Conservation (phyloP, 2,113 vertebrate species). For the Elanus axillaris region DNA sequence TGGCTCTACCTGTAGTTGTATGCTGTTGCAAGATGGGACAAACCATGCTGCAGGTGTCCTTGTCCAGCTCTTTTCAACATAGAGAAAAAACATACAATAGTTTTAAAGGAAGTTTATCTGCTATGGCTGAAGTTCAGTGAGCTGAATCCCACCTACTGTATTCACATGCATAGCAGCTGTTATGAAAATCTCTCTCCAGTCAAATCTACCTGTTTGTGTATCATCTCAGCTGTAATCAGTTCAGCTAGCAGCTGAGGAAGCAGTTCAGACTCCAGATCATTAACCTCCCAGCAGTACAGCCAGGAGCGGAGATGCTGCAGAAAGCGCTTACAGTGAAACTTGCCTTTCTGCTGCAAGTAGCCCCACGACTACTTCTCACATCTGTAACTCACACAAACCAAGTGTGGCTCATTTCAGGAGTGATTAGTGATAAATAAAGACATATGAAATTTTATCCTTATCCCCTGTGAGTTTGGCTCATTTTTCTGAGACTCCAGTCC, state of each 20-base stretch:
- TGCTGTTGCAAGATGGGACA: background rate
- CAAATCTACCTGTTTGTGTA: background rate
- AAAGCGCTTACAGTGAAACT: background rate
- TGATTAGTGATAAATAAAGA: background rate
- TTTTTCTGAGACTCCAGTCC: background rate
- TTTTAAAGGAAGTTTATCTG: background rate
- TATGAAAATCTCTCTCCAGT: background rate
- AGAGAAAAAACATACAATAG: background rate
- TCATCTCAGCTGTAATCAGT: conserved; percentile 13
- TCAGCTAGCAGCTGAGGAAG: conserved; percentile 29
- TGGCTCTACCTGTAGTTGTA: background rate
- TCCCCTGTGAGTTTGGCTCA: background rate
- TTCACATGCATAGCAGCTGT: background rate
- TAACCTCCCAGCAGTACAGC: conserved; percentile 26
- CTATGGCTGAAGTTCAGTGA: background rate
- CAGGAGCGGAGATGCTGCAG: background rate
- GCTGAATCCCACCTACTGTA: background rate
- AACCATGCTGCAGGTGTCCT: background rate
- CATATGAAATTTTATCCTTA: background rate
- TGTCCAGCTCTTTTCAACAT: background rate
- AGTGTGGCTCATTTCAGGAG: background rate
- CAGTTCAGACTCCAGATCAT: background rate
- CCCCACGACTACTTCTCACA: background rate
- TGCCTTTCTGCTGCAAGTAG: background rate
- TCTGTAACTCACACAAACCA: background rate